Evolutionary conservation across 2,113 vertebrate species (phyloP), one percentile per base, ranked within the genome.

Genomic region (Numenius arquata): DNA sequence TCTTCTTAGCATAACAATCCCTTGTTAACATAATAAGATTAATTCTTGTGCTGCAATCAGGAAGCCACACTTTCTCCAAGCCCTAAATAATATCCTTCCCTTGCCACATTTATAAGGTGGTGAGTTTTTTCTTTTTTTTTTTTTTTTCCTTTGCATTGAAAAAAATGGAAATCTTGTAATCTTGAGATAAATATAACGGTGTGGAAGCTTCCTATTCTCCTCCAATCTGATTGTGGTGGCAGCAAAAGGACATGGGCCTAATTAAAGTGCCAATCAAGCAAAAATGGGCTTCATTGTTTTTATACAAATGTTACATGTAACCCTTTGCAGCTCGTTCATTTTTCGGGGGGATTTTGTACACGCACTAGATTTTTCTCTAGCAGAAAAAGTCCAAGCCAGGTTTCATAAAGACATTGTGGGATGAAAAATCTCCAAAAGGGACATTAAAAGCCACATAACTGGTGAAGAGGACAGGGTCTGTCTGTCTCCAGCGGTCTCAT

Each of bases 261-360:
- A 98, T 98, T 98, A 98, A 98, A 96, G 96, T 97, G 95, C 95
- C 97, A 97, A 96, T 98, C 97, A 98, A 97, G 92, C 45, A 55
- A 32, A 98, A 97, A 97, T 68, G 93, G 91, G 88, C 79, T 59
- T 84, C 86, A 67, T 91, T 95, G 92, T 94, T 88, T 97, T 96
- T 95, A 95, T 67, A 83, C 71, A 96, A 97, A 95, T 86, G 79
- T 77, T 97, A 61, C 20, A 2, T n/a, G 95, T 96, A 95, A 95
- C 95, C 67, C 82, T 80, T 90, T 7, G 15, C 5, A 7, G 50
- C 25, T 25, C 2, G 0, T 32, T 59, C n/a, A 8, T 58, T 55
- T 70, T n/a, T 6, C 26, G 29, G 6, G 15, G 23, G n/a, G 1
- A 16, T 66, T 68, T 65, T 30, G 8, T 20, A 36, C 34, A 25